Base-by-base conservation (phyloP, 2,888 invertebrate genomes). In the Cheilosia variabilis region DNA sequence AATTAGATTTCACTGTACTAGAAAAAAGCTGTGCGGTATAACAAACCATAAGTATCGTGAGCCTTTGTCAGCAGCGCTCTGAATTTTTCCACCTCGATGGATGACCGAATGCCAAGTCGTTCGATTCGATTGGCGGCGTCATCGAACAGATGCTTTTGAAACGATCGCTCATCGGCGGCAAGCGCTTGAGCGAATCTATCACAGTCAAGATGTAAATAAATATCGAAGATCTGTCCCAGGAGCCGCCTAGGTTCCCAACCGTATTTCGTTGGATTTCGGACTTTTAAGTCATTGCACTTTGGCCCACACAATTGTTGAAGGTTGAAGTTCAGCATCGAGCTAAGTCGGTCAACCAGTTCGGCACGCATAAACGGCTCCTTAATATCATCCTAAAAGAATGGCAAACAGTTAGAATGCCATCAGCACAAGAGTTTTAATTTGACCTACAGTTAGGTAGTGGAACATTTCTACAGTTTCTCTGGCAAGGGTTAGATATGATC, bases 241-340 rank as follows among this genome's bases (percentile, higher is more conserved):
- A 99, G 93, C 88, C 96, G 95, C 89, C 98, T 95, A 22, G 99
- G 99, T 91, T 99, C 98, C 99, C 99, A 99, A 13, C 98, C 97
- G 92, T 99, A 99, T 92, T 98, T 98, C 88, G 97, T 96, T 1
- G 98, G 97, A 89, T 97, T 96, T 76, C 96, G 95, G 66, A 99
- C 98, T 94, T 98, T 98, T 83, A 98, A 94, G 92, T 96, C 96
- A 93, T 97, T 97, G 93, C 98, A 99, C 93, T 98, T 98, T 58
- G 98, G 96, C 10, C 99, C 98, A 92, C 98, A 98, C 63, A 99
- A 94, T 92, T 99, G 99, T 91, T 97, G 97, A 88, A 99, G 94
- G 93, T 99, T 99, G 92, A 98, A 99, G 93, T 99, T 99, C 88
- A 99, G 94, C 99, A 99, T 99, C 76, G 99, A 98, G 72, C 99